Evolutionary conservation across 2,888 invertebrate genomes (phyloP).

Genomic region (Notocelia uddmanniana): DNA sequence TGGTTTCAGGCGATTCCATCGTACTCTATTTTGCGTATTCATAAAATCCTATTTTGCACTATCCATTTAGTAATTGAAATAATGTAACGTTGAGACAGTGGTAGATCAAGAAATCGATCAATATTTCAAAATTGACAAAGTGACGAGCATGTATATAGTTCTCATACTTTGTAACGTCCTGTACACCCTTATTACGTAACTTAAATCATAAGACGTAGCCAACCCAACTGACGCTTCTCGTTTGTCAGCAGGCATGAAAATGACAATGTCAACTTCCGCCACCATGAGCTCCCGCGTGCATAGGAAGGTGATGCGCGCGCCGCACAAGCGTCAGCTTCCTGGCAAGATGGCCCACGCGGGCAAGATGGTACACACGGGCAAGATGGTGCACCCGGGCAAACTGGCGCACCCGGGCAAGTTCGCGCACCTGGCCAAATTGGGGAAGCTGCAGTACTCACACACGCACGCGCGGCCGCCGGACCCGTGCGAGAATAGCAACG

Average conservation of each 20-base stretch:
- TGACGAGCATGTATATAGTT: too few species aligned
- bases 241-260: slow-evolving; percentile 88
- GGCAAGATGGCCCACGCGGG: slow-evolving; percentile 77
- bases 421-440: slow-evolving; percentile 76
- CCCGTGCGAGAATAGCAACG: slow-evolving; percentile 95
- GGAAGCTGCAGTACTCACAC: slow-evolving; percentile 76
- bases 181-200: neutral
- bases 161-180: too few species aligned
- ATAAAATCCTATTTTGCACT: too few species aligned
- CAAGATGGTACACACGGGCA: slow-evolving; percentile 80
- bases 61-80: too few species aligned
- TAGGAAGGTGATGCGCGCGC: slow-evolving; percentile 88
- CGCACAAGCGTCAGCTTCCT: slow-evolving; percentile 86
- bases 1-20: too few species aligned
- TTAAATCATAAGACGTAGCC: neutral
- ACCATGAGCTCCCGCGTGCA: slow-evolving; percentile 89
- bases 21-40: too few species aligned
- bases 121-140: too few species aligned
- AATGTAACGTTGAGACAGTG: too few species aligned
- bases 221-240: slow-evolving; percentile 60
- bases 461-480: slow-evolving; percentile 82
- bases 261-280: slow-evolving; percentile 90
- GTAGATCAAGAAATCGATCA: too few species aligned
- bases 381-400: slow-evolving; percentile 69
- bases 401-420: slow-evolving; percentile 73